Conservation (phyloP, 2,888 invertebrate genomes). For the Embidobia sp. region DNA sequence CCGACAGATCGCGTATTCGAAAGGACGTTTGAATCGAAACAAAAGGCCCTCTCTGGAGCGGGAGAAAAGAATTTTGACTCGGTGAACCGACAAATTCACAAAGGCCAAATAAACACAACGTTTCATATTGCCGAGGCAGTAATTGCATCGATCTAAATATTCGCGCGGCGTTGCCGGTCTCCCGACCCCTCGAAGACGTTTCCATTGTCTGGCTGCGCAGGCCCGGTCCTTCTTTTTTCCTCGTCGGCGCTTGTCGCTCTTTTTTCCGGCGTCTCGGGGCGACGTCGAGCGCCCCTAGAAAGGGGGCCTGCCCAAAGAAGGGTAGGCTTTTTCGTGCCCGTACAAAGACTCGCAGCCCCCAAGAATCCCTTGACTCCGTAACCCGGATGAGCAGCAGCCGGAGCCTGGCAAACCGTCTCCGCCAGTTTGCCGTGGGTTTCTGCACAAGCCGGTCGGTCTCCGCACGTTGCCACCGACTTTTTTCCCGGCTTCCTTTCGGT, state of each 20-base stretch:
- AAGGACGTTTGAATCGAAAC: background rate
- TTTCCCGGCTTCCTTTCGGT: too few species aligned
- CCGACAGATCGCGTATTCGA: too few species aligned
- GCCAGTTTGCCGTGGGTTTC: constrained; percentile 63
- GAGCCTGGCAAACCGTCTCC: constrained; percentile 58
- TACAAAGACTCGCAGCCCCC: constrained; percentile 62
- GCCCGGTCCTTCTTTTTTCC: constrained; percentile 27
- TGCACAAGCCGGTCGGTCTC: constrained; percentile 49
- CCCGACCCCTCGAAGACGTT: constrained; percentile 62
- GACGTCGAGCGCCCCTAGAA: constrained; percentile 53
- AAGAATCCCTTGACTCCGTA: constrained; percentile 64
- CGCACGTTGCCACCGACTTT: constrained; percentile 4
- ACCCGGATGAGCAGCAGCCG: constrained; percentile 66
- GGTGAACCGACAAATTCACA: constrained; percentile 25
- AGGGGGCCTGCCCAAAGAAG: constrained; percentile 52
- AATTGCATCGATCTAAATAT: constrained; percentile 57
- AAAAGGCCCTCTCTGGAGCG: background rate
- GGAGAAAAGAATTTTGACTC: constrained; percentile 15
- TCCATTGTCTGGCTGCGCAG: constrained; percentile 48
- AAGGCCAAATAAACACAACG: constrained; percentile 34
- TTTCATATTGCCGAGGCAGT: constrained; percentile 23
- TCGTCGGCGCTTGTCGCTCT: constrained; percentile 14
- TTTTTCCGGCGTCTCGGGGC: constrained; percentile 11
- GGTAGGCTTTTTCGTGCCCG: constrained; percentile 55
- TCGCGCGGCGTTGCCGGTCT: constrained; percentile 34